Evolutionary conservation across 2,797 vertebrate species (phyloP), one percentile per base, ranked within the genome.

Genomic region (Cryptoprocta ferox): DNA sequence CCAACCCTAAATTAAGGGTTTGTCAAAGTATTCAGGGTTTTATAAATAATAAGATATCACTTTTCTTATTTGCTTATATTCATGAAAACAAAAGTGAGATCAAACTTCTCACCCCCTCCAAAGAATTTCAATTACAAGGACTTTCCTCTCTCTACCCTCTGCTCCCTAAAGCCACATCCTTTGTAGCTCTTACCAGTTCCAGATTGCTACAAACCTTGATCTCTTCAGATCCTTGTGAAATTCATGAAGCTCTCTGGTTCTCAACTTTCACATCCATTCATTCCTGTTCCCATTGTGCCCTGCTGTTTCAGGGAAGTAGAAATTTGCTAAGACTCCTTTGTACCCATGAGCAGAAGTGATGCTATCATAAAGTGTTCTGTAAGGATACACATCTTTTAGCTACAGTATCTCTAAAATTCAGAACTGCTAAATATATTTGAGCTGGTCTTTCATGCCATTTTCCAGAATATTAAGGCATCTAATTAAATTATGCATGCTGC

Each of bases 401-500:
- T 70, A 6, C 6, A 9, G 50, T 5, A 3, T 35, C n/a, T 65
- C 83, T 35, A 24, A 87, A 90, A 50, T 70, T 66, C 45, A 39
- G 50, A 87, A 39, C 30, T 56, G 56, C 42, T 73, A 61, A 78
- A 80, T 78, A 78, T 45, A 80, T 85, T 45, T 76, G 81, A 81
- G 45, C 85, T 86, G 28, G 24, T 19, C 81, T 91, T 61, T 89
- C 28, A 86, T 68, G 78, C 53, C 48, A n/a, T 83, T 95, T 95
- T 91, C 63, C 68, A 86, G 82, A 95, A 96, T 97, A 91, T 86
- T 80, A 89, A 94, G 82, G 75, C 94, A 94, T 63, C 92, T 97
- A 94, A 96, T 97, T 95, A 96, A 95, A 96, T 98, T 96, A 95
- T 95, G 39, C 70, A 97, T 83, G 96, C 96, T 71, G 45, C 75